phyloP scores from a whole-genome alignment of 1,140 invertebrate species.

The Formica exsecta region DNA sequence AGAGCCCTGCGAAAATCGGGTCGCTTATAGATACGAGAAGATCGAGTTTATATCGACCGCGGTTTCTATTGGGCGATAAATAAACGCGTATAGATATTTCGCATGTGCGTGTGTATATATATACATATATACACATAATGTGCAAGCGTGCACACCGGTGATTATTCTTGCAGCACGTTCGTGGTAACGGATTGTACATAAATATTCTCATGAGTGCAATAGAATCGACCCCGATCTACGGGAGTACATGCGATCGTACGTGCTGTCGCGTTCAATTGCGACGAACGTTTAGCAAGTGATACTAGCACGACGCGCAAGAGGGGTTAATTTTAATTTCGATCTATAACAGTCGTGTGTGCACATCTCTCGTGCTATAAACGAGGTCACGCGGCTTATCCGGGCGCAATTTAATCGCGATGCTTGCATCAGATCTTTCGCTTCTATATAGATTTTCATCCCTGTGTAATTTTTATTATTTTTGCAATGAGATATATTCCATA shows the following conservation, averaged over 20 bases:
- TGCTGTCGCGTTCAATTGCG: conserved; percentile 57
- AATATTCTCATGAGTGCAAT: conserved; percentile 61
- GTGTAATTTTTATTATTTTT: conserved; percentile 21
- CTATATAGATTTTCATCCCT: not conserved
- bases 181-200: conserved; percentile 65
- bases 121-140: no score
- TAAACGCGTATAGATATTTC: conserved; percentile 1
- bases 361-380: conserved; percentile 48
- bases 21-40: conserved; percentile 44
- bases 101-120: not conserved
- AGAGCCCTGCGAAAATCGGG: conserved; percentile 47
- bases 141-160: not conserved
- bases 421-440: conserved; percentile 10
- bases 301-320: not conserved
- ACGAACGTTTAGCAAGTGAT: conserved; percentile 39
- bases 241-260: conserved; percentile 52
- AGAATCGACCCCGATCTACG: conserved; percentile 56
- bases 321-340: conserved; percentile 46
- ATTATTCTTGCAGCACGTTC: conserved; percentile 49
- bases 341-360: conserved; percentile 43
- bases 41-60: conserved; percentile 56
- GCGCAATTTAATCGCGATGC: conserved; percentile 45
- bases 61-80: conserved; percentile 51
- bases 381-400: conserved; percentile 43
- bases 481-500: not conserved